Conservation (phyloP, 1,140 invertebrate species). For the Zaprionus camerounensis region DNA sequence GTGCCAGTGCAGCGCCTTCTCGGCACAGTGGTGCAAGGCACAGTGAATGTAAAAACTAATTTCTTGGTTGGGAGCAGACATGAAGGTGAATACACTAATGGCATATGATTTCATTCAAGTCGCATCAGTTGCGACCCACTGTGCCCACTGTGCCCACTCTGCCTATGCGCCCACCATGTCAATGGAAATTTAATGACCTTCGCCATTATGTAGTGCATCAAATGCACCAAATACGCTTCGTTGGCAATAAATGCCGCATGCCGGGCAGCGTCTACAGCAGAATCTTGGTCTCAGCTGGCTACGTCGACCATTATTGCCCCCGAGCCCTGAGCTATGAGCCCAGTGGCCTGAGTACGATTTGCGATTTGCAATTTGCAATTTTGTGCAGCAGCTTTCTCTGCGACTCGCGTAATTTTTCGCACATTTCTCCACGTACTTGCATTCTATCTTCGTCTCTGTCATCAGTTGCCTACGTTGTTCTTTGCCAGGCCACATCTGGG, state of each 20-base stretch:
- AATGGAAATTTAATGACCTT: conserved; percentile 82
- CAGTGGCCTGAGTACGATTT: conserved; percentile 61
- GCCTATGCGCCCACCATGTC: conserved; percentile 64
- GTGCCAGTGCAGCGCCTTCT: conserved; percentile 44
- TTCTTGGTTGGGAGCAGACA: too few relatives aligned
- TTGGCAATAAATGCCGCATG: conserved; percentile 80
- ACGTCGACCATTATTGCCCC: background rate
- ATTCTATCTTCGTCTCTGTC: conserved; percentile 74
- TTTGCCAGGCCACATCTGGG: conserved; percentile 2
- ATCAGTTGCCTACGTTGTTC: conserved; percentile 36
- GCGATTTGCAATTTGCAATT: conserved; percentile 57
- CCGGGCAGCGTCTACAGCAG: conserved; percentile 40
- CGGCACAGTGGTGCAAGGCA: conserved; percentile 44
- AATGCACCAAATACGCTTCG: conserved; percentile 82
- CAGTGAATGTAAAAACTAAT: conserved; percentile 7
- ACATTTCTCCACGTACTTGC: conserved; percentile 79
- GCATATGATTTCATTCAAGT: background rate
- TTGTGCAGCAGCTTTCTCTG: conserved; percentile 56
- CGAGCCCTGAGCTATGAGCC: conserved; percentile 2
- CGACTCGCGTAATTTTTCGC: conserved; percentile 76
- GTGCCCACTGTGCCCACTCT: conserved; percentile 58
- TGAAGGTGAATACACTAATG: background rate
- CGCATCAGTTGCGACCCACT: conserved; percentile 31
- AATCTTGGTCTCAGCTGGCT: conserved; percentile 45
- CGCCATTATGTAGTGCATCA: conserved; percentile 80